A percentile compares a stretch with the other conserved stretches of the same genome.
Evolutionary conservation across 2,888 invertebrate species (phyloP).

Genomic region (Pherbina coryleti): DNA sequence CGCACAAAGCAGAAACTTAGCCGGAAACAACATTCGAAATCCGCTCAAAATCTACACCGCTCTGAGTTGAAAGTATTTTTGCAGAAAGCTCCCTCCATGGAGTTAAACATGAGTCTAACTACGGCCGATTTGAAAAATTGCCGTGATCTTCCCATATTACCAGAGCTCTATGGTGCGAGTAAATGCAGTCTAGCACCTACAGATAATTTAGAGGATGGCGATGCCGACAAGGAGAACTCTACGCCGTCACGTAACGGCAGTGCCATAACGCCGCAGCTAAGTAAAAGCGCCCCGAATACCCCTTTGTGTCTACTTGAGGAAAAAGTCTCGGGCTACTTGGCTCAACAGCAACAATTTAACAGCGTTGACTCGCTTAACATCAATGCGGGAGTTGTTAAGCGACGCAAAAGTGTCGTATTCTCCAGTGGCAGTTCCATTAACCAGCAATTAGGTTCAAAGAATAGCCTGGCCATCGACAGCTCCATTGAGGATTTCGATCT

Average conservation of each 20-base stretch:
- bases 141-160: conserved; percentile 56
- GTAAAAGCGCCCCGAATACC: conserved; percentile 60
- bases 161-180: conserved; percentile 58
- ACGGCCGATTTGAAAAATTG: conserved; percentile 54
- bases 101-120: conserved; percentile 56
- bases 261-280: conserved; percentile 42
- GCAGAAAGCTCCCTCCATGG: conserved; percentile 64
- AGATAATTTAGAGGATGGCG: conserved; percentile 39
- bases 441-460: conserved; percentile 55
- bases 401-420: conserved; percentile 50
- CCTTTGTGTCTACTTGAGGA: conserved; percentile 53
- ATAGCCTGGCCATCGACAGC: conserved; percentile 58
- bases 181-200: conserved; percentile 54
- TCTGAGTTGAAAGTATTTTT: conserved; percentile 64
- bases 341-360: conserved; percentile 57
- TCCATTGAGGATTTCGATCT: conserved; percentile 65
- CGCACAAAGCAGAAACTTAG: conserved; percentile 45
- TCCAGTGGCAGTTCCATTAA: conserved; percentile 54
- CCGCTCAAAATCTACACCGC: conserved; percentile 65
- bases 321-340: conserved; percentile 49
- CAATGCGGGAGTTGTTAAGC: conserved; percentile 44
- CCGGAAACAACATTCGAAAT: conserved; percentile 63
- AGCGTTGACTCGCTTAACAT: conserved; percentile 63
- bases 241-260: conserved; percentile 43
- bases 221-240: conserved; percentile 61